Conservation (phyloP, 1,140 invertebrate genomes). For the Meloidogyne floridensis region DNA sequence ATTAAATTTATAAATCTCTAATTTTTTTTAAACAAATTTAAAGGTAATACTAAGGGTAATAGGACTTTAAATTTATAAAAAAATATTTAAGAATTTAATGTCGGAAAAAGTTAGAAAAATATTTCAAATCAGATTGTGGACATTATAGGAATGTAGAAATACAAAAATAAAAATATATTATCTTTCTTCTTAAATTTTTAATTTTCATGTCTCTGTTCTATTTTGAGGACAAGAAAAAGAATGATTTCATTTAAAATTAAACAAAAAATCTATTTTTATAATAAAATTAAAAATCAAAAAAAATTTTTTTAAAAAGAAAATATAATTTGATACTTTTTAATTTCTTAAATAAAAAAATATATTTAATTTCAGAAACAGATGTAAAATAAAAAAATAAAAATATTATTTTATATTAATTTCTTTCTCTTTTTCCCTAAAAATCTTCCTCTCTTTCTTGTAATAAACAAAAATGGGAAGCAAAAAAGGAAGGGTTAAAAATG, state of each 20-base stretch:
- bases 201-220: neutral
- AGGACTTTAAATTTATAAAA: too few relatives aligned
- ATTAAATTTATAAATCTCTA: too few relatives aligned
- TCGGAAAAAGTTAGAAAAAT: too few relatives aligned
- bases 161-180: too few relatives aligned
- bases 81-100: too few relatives aligned
- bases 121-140: too few relatives aligned
- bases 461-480: slow-evolving; percentile 6
- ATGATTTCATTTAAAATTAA: neutral
- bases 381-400: neutral
- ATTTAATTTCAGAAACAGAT: slow-evolving; percentile 9
- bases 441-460: neutral
- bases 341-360: neutral
- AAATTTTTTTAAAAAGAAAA: neutral
- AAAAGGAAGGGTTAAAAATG: neutral
- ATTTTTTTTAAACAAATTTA: too few relatives aligned
- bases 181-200: too few relatives aligned
- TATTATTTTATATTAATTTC: neutral
- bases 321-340: neutral
- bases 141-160: too few relatives aligned
- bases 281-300: neutral
- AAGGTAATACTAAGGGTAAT: too few relatives aligned
- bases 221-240: neutral
- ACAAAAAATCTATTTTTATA: neutral
- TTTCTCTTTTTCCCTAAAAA: neutral